These are phyloP conservation scores for Euwallacea similis DNA, from an alignment of 1,140 invertebrate genomes.

Conservation along the genomic window DNA sequence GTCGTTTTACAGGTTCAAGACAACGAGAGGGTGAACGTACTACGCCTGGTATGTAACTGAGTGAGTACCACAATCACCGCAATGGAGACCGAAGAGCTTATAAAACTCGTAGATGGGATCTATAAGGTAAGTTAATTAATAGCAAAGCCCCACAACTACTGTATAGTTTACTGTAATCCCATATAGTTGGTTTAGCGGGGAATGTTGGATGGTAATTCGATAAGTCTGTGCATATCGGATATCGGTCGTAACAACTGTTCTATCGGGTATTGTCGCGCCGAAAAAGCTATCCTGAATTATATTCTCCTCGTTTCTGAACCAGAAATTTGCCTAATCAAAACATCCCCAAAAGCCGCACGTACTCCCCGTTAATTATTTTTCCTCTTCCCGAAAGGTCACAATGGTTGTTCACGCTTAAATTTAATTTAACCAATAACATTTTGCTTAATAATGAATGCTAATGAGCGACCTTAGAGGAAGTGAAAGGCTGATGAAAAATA, in stretches of 20 bases:
- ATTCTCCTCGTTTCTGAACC: too few species aligned
- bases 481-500: too few species aligned
- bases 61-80: constrained; percentile 16
- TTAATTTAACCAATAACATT: too few species aligned
- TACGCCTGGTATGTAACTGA: constrained; percentile 19
- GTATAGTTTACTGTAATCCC: not conserved
- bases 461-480: too few species aligned
- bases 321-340: not conserved
- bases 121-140: constrained; percentile 70
- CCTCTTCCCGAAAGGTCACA: too few species aligned
- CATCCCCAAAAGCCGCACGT: constrained; percentile 2
- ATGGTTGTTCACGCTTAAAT: too few species aligned
- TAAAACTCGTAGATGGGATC: constrained; percentile 85
- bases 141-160: constrained; percentile 6
- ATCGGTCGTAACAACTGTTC: not conserved
- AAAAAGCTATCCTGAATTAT: too few species aligned
- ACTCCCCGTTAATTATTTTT: constrained; percentile 4
- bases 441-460: too few species aligned
- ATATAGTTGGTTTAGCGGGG: not conserved
- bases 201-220: not conserved
- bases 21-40: not conserved
- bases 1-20: too few species aligned
- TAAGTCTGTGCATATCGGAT: not conserved
- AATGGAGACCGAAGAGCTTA: constrained; percentile 87
- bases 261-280: too few species aligned